Conservation (phyloP, 2,113 vertebrate genomes). For the Pachycephala philippinensis region DNA sequence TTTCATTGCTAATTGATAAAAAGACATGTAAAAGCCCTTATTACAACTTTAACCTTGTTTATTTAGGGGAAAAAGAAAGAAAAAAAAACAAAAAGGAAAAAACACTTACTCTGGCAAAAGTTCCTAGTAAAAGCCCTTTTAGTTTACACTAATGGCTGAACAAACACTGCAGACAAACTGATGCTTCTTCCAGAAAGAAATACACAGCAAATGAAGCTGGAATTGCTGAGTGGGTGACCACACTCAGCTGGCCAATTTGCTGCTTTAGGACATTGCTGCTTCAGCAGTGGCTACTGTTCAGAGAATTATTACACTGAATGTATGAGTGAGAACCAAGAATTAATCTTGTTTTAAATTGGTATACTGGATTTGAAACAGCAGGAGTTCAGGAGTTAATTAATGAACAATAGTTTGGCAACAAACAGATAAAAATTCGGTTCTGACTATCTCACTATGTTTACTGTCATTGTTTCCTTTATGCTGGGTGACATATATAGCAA, state of each 20-base stretch:
- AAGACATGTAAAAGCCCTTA: background rate
- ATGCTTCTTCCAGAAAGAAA: background rate
- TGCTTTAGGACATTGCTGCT: background rate
- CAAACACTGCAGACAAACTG: background rate
- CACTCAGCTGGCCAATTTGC: background rate
- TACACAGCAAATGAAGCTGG: background rate
- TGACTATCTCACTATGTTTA: background rate
- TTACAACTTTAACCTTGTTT: background rate
- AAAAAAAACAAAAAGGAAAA: background rate
- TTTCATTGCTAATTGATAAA: background rate
- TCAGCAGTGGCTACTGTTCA: background rate
- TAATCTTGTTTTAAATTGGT: conserved; percentile 1
- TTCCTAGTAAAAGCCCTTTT: background rate
- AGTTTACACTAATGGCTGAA: background rate
- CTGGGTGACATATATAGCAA: background rate
- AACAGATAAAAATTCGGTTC: background rate
- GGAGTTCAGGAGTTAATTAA: background rate
- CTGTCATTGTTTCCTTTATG: conserved; percentile 18
- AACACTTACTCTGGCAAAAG: background rate
- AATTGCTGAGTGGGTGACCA: background rate
- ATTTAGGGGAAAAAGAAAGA: fast-evolving
- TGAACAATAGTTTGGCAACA: conserved; percentile 32
- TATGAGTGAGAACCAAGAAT: background rate
- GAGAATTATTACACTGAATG: background rate
- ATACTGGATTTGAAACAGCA: background rate